Percentiles rank a stretch among this genome's conserved stretches.
These are phyloP conservation scores for Origma solitaria DNA, from an alignment of 2,113 vertebrate species.

Conservation along the genomic window DNA sequence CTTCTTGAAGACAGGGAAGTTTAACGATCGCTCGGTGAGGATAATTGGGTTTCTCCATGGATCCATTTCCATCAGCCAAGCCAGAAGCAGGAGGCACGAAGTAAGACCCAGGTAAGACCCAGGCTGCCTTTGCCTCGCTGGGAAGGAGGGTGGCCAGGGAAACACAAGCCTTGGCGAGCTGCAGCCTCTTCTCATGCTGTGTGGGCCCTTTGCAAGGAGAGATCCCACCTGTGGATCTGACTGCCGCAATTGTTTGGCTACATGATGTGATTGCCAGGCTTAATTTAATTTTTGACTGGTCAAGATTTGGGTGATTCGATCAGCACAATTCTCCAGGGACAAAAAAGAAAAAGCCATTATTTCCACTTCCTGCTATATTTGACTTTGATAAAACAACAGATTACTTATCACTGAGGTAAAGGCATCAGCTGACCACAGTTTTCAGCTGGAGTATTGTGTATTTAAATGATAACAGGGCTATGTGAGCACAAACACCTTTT, in stretches of 20 bases:
- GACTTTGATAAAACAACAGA: background rate
- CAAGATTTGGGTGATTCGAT: background rate
- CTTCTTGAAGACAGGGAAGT: background rate
- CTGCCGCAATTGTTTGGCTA: fast-evolving
- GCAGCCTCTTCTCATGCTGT: background rate
- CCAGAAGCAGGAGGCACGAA: background rate
- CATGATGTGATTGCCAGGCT: background rate
- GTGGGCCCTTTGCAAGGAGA: background rate
- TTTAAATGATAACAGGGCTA: background rate
- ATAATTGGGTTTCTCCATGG: background rate
- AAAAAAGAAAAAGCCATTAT: background rate
- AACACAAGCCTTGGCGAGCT: background rate
- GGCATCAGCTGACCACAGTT: background rate
- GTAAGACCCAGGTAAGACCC: background rate
- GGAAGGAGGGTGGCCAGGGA: background rate
- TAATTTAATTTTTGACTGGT: background rate
- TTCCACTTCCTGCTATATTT: background rate
- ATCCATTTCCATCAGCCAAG: background rate
- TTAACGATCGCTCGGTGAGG: fast-evolving
- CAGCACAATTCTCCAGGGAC: background rate
- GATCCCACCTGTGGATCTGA: background rate
- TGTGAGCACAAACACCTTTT: background rate
- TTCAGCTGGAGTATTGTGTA: background rate
- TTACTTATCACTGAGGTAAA: background rate
- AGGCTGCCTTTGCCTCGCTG: background rate